A percentile compares a stretch with the other conserved stretches of the same genome.
Evolutionary conservation across 2,797 vertebrate species (phyloP).

Genomic region (Labeo calbasu): DNA sequence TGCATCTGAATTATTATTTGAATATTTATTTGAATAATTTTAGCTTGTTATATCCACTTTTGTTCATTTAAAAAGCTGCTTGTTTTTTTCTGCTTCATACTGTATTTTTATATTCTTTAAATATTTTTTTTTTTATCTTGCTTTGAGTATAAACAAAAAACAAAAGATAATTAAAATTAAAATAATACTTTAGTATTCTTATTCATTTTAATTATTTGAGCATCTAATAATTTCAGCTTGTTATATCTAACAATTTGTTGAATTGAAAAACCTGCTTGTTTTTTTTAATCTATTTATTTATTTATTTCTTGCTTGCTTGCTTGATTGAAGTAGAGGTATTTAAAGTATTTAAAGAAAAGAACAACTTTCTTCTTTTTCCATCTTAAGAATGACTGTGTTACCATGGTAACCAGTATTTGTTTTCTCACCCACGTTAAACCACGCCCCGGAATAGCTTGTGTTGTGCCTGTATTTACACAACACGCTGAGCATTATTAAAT

Average conservation of each 20-base stretch:
- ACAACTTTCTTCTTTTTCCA: neutral
- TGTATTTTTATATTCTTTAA: neutral
- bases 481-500: conserved; percentile 19
- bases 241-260: neutral
- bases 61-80: neutral
- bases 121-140: no score
- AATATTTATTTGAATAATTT: neutral
- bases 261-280: neutral
- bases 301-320: neutral
- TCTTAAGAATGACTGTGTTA: neutral
- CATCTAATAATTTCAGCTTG: neutral
- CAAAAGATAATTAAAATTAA: no score
- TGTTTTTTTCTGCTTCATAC: neutral
- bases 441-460: neutral
- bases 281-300: neutral
- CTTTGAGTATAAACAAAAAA: neutral
- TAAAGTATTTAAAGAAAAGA: neutral
- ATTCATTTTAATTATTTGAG: neutral
- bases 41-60: neutral
- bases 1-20: neutral
- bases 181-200: neutral
- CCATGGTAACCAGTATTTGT: neutral
- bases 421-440: neutral
- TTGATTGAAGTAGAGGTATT: neutral
- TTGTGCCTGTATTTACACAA: conserved; percentile 1